These are phyloP conservation scores for Sitodiplosis mosellana DNA, from an alignment of 1,140 invertebrate genomes.

Conservation along the genomic window DNA sequence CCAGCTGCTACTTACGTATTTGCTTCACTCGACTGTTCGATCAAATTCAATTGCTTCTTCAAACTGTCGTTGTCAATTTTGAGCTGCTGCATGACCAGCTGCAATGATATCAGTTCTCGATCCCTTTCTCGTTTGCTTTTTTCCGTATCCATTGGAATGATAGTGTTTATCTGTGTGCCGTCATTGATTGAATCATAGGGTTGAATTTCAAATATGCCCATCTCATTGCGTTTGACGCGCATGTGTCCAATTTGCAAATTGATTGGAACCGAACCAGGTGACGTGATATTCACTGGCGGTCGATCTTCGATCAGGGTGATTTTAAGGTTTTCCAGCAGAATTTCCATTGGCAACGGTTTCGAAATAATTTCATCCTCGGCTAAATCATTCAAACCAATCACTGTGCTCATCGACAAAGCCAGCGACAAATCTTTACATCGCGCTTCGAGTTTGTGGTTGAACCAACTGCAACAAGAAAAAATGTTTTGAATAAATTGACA, in stretches of 20 bases:
- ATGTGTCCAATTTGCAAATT: conserved; percentile 53
- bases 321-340: conserved; percentile 46
- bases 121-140: conserved; percentile 20
- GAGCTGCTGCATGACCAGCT: conserved; percentile 31
- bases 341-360: conserved; percentile 58
- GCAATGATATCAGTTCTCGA: conserved; percentile 27
- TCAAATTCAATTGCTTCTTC: conserved; percentile 32
- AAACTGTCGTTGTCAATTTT: conserved; percentile 44
- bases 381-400: conserved; percentile 58
- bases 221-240: conserved; percentile 39
- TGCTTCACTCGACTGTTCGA: conserved; percentile 42
- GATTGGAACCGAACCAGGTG: conserved; percentile 60
- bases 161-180: neutral
- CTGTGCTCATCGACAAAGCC: conserved; percentile 58
- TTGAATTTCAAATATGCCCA: conserved; percentile 54
- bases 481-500: conserved; percentile 23
- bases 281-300: conserved; percentile 60
- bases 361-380: conserved; percentile 70
- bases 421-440: conserved; percentile 46
- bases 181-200: conserved; percentile 22
- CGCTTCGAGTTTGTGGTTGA: conserved; percentile 35
- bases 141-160: neutral
- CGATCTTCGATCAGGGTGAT: conserved; percentile 62
- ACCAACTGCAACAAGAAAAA: conserved; percentile 16
- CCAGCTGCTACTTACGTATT: conserved; percentile 33